A percentile compares a stretch with the other conserved stretches of the same genome.
These are phyloP conservation scores for Diaperis boleti DNA, from an alignment of 2,888 invertebrate species.

Conservation along the genomic window DNA sequence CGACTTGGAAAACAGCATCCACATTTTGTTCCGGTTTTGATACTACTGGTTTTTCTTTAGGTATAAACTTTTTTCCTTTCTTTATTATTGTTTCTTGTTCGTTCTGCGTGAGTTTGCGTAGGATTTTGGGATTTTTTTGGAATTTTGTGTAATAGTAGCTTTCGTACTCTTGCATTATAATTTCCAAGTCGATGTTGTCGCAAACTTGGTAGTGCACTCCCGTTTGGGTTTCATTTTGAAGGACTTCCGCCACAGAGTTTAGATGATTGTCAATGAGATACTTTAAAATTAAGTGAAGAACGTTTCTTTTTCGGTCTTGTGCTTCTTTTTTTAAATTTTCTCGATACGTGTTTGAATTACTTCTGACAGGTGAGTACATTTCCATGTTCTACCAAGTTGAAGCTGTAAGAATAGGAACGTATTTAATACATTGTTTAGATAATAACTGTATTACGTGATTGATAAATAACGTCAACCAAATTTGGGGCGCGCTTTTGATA, in stretches of 20 bases:
- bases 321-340: constrained; percentile 57
- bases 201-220: constrained; percentile 80
- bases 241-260: constrained; percentile 72
- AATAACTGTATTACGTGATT: too few species aligned
- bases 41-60: constrained; percentile 36
- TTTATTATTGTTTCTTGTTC: constrained; percentile 39
- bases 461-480: too few species aligned
- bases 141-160: constrained; percentile 88
- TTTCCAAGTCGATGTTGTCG: constrained; percentile 92
- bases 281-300: constrained; percentile 75
- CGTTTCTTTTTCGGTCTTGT: constrained; percentile 66
- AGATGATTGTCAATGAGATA: constrained; percentile 78
- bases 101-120: constrained; percentile 67
- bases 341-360: constrained; percentile 15
- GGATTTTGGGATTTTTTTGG: constrained; percentile 87
- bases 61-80: constrained; percentile 45
- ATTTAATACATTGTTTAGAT: too few species aligned
- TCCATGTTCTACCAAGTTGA: constrained; percentile 8
- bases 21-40: constrained; percentile 37
- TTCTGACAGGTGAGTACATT: constrained; percentile 11
- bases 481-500: too few species aligned
- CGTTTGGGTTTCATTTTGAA: constrained; percentile 81
- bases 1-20: constrained; percentile 53
- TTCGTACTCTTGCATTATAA: constrained; percentile 89
- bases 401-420: too few species aligned